These are phyloP conservation scores for Drosophila lacertosa DNA, from an alignment of 1,140 invertebrate species.

Conservation along the genomic window DNA sequence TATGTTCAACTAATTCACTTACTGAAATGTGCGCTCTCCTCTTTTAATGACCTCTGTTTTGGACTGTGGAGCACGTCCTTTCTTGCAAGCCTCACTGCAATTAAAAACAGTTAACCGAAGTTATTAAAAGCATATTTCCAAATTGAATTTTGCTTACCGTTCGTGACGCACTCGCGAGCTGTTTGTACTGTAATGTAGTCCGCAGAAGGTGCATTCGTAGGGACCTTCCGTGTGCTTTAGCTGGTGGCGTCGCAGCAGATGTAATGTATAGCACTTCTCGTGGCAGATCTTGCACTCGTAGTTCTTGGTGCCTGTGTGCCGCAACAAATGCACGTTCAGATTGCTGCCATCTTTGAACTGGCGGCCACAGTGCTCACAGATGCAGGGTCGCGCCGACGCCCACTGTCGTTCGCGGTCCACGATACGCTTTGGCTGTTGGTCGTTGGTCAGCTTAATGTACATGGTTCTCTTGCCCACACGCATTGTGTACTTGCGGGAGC, in stretches of 20 bases:
- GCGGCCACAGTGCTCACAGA: slow-evolving; percentile 68
- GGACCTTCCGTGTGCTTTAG: slow-evolving; percentile 69
- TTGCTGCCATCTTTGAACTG: slow-evolving; percentile 68
- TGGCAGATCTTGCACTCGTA: slow-evolving; percentile 63
- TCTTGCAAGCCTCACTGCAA: slow-evolving; percentile 68
- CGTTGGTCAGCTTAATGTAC: slow-evolving; percentile 64
- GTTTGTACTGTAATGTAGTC: slow-evolving; percentile 69
- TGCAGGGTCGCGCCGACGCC: slow-evolving; percentile 55
- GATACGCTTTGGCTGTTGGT: slow-evolving; percentile 65
- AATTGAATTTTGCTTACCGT: slow-evolving; percentile 35
- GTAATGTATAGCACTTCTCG: slow-evolving; percentile 67
- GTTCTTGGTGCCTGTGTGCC: slow-evolving; percentile 69
- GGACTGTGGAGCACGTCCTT: slow-evolving; percentile 64
- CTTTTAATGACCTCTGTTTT: slow-evolving; percentile 68
- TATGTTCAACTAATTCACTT: slow-evolving; percentile 8
- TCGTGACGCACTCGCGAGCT: slow-evolving; percentile 65
- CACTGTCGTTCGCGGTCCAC: slow-evolving; percentile 60
- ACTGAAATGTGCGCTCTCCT: slow-evolving; percentile 73
- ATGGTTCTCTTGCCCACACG: slow-evolving; percentile 61
- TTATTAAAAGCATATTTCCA: not conserved
- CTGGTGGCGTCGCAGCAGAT: slow-evolving; percentile 61
- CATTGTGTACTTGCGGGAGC: slow-evolving; percentile 60
- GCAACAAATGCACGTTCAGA: slow-evolving; percentile 63
- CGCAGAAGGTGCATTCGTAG: slow-evolving; percentile 66
- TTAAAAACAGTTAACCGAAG: not conserved